Conservation (phyloP, 2,888 invertebrate species). For the Agriopis marginaria region DNA sequence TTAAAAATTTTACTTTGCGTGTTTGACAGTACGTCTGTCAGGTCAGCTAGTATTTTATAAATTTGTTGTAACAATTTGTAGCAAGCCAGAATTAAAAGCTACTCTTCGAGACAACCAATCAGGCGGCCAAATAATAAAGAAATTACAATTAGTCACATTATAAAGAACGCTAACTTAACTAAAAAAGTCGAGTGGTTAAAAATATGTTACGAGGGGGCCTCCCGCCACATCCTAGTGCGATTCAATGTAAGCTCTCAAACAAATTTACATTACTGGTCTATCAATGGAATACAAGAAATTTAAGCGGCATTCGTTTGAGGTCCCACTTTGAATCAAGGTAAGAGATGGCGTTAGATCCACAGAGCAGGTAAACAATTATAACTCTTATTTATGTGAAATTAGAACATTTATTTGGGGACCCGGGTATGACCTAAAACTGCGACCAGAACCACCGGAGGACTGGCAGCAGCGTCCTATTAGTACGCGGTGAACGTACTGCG, state of each 20-base stretch:
- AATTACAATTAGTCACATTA: slow-evolving; percentile 1
- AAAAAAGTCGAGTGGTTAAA: slow-evolving; percentile 3
- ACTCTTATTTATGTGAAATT: background rate
- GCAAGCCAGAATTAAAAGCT: slow-evolving; percentile 2
- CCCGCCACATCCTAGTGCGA: background rate
- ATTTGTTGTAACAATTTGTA: slow-evolving; percentile 8
- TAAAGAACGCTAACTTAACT: background rate
- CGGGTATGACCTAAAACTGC: too few relatives aligned
- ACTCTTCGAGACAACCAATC: background rate
- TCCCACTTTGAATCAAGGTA: background rate
- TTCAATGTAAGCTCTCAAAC: background rate
- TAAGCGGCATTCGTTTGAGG: background rate
- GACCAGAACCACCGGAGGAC: too few relatives aligned
- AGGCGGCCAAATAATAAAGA: background rate
- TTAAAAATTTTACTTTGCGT: too few relatives aligned
- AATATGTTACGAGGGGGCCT: background rate
- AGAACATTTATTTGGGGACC: too few relatives aligned
- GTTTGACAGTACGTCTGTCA: too few relatives aligned
- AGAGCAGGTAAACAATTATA: background rate
- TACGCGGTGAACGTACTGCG: too few relatives aligned
- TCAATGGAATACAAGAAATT: background rate
- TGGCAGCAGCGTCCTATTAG: too few relatives aligned
- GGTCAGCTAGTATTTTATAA: too few relatives aligned
- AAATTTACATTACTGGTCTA: background rate
- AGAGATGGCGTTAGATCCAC: too few relatives aligned